Evolutionary conservation across 2,113 vertebrate genomes (phyloP), one percentile per base, ranked within the genome.

Genomic region (Lates calcarifer): DNA sequence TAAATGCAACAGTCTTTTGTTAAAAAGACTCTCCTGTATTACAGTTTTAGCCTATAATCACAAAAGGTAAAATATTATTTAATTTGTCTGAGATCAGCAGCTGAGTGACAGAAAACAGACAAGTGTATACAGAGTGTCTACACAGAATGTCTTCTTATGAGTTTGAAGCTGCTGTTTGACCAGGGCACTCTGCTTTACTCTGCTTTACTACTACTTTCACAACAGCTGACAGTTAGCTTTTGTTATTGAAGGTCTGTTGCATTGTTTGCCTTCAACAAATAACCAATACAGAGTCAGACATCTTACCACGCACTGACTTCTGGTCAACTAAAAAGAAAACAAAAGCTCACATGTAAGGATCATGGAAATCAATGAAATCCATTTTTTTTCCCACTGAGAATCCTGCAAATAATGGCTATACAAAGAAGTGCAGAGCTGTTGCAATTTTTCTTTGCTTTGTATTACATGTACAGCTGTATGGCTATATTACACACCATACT

Each of bases 111-210:
- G 22, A 11, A 53, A 53, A 1, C n/a, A 13, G 51, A 5, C 12
- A n/a, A 24, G 12, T n/a, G 51, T 53, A 14, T 1, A 20, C 6
- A 20, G 57, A 10, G 3, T 15, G 28, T 2, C n/a, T n/a, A 26
- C 47, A 64, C 9, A 47, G 18, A 37, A 29, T 8, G 68, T 64
- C 37, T 72, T 15, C 5, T 5, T 39, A 1, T 61, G 29, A 31
- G 53, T 58, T 58, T 24, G 24, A 81, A 41, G 39, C 41, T 31
- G 43, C 56, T 53, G 26, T 62, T 53, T 70, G 24, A 69, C 17
- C 56, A 29, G 29, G 17, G 1, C 35, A 26, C 47, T 70, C 7
- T 26, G 18, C 31, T 61, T 26, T 31, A 26, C 47, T 70, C 7
- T 26, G 18, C 31, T 61, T 26, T 31, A 43, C 33, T 43, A 20